Base-by-base conservation (phyloP, 1,140 invertebrate genomes). In the Drosophila micromelanica region DNA sequence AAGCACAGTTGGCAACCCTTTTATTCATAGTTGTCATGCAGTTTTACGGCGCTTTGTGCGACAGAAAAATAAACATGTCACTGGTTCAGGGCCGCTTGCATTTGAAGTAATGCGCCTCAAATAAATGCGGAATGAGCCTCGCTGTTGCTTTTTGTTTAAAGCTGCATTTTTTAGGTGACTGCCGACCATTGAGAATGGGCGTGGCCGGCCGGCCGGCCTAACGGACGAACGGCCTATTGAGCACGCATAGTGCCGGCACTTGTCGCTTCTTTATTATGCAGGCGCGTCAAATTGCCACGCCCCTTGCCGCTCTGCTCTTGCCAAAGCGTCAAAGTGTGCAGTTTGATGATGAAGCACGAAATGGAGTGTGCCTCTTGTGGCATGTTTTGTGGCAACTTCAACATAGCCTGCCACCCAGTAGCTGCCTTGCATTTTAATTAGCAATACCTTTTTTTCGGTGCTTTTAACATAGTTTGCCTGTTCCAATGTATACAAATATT, bases 401-500 rank as follows among this genome's bases (percentile, higher is more conserved):
- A 48, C 77, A 70, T 67, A 74, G 68, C 52, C 61, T 43, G 51
- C 61, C 32, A 27, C 32, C 37, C 23, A 56, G 37, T 52, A 38
- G 75, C 56, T 67, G 79, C 54, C 74, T 87, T 89, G 82, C 79
- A 87, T 87, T 82, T 61, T 87, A 87, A 87, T 87, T 87, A 89
- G 79, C 55, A 70, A 69, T 77, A 23, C 20, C 3, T 20, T 12
- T 48, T 35, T 23, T 61, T 51, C 49, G 46, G 52, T 46, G 52
- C 55, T 67, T 67, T 81, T 78, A 80, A 75, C 71, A 86, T 78
- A 76, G 82, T 87, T 86, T 73, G 78, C 46, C 20, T 51, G 32
- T 37, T 51, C 48, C 68, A 63, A 75, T 78, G 62, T 78, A 69
- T 64, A 64, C 65, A 86, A 86, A 86, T 86, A 87, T 87, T 85